Base-by-base conservation (phyloP, 2,888 invertebrate genomes). In the Sphaerophoria rueppellii region DNA sequence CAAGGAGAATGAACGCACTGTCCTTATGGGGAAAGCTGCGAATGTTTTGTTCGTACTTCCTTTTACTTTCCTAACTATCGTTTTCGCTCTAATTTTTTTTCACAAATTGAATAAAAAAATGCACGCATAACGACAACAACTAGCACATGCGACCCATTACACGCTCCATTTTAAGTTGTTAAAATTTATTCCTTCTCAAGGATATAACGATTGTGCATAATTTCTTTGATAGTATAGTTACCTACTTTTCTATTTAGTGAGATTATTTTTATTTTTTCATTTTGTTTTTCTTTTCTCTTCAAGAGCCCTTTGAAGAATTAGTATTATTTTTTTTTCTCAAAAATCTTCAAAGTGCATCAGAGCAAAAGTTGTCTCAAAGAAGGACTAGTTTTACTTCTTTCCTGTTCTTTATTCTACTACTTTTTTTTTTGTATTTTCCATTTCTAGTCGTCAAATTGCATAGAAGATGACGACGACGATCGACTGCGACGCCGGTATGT, bases 311-410 rank as follows among this genome's bases (percentile, higher is more conserved):
- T 63, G 48, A 35, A 35, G 35, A 63, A 50, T 35, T 35, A 50
- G 37, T 40, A 58, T 14, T 57, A 35, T 35, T 24, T 52, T 6
- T 50, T 6, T 35, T 0, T 37, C 35, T 43, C 9, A 6, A 2
- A 6, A 48, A 24, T 5, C 46, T 50, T 63, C 16, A 63, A 50
- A 50, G 16, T 63, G 14, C 63, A 63, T 14, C 50, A 16, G 48
- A 50, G 48, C n/a, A 50, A 50, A 63, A 50, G 4, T 63, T 63
- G 34, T 34, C 46, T 63, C 63, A 63, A 63, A 50, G 63, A 63
- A 63, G 63, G 32, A 63, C 63, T 50, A 43, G n/a, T 32, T 32
- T 12, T 6, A 6, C 40, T 40, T 40, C 40, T 40, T 32, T 54
- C 32, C 14, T 24, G 6, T 52, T 52, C 24, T 52, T 52, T 16